Conservation (phyloP, 2,888 invertebrate genomes). For the Pyralis farinalis region DNA sequence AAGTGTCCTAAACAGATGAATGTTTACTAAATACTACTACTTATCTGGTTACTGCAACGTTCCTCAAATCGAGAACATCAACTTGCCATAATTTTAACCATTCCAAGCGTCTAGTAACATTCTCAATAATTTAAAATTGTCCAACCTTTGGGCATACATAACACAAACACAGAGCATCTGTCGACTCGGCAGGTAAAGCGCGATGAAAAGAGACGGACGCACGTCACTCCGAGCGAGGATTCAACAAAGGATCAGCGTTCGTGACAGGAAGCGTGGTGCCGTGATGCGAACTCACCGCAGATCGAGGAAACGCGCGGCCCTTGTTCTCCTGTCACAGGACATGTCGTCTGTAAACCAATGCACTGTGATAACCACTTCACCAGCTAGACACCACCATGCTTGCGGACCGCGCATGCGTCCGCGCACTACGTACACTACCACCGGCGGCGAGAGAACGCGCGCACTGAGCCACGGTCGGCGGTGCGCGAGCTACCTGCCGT, state of each 20-base stretch:
- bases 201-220: constrained; percentile 70
- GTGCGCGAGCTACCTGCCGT: constrained; percentile 67
- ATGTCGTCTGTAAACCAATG: constrained; percentile 61
- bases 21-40: not conserved
- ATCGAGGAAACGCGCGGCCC: constrained; percentile 75
- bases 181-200: constrained; percentile 47
- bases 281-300: constrained; percentile 73
- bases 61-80: not conserved
- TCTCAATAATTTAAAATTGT: constrained; percentile 19
- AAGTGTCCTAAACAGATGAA: not conserved
- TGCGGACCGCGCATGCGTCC: constrained; percentile 59
- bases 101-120: constrained; percentile 7
- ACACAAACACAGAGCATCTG: constrained; percentile 51
- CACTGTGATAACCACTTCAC: constrained; percentile 70
- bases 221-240: constrained; percentile 62
- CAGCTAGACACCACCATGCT: constrained; percentile 64
- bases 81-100: not conserved
- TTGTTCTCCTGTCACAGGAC: constrained; percentile 79
- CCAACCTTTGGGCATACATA: constrained; percentile 31
- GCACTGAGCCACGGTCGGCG: constrained; percentile 66
- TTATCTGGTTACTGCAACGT: not conserved
- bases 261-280: constrained; percentile 61
- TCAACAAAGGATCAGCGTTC: constrained; percentile 67
- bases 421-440: constrained; percentile 75
- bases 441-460: constrained; percentile 77